Evolutionary conservation across 2,797 vertebrate species (phyloP), one percentile per base, ranked within the genome.

Genomic region (Danio jaintianensis): DNA sequence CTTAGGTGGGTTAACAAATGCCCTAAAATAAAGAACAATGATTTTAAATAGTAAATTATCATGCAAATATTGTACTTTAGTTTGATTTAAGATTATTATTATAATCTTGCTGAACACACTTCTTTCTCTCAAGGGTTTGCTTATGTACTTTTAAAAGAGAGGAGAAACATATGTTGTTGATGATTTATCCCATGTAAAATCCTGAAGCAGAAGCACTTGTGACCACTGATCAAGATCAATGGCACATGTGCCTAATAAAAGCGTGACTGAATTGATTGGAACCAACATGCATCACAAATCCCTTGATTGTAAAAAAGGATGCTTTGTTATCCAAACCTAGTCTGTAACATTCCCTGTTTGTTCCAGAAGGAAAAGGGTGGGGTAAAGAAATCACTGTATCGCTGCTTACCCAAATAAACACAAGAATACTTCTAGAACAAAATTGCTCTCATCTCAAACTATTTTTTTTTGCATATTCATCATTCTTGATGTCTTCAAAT

Each of bases 311-410:
- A 29, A n/a, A 48, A 78, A 73, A 52, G 43, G 43, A 43, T 78
- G 80, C 86, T 85, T 56, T 10, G 22, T 85, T 82, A 77, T 22
- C 18, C 56, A 6, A 20, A 67, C 63, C 7, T 77, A 83, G 45
- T 50, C 11, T 40, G 16, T 55, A 69, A 82, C 40, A 55, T 74
- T 59, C 67, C 68, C 38, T 15, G 52, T 67, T 45, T 56, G 67
- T 72, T 76, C 73, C 62, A 50, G 43, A 42, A 63, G 52, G 43
- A 77, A 83, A 47, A 15, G 8, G 40, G 56, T 58, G 43, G 61
- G 8, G 29, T 15, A 52, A 22, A n/a, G 1, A 59, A 16, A 42
- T 16, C 56, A 48, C 70, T 29, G 29, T 29, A 29, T 76, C 67
- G 42, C 12, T 75, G 29, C 13, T 76, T 53, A 29, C 12, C 4